phyloP scores from a whole-genome alignment of 1,140 invertebrate genomes.

The Diabrotica undecimpunctata region DNA sequence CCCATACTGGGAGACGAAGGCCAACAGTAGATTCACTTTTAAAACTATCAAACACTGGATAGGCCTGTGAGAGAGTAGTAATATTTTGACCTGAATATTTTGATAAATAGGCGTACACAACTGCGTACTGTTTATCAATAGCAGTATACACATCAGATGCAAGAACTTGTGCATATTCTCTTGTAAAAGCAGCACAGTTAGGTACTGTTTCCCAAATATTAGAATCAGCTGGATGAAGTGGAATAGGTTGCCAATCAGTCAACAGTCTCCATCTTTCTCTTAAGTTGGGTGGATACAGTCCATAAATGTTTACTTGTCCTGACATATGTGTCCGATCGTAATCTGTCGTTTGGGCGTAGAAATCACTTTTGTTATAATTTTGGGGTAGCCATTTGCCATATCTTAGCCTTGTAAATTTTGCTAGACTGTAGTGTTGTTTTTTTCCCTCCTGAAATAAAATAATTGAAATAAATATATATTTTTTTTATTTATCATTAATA shows the following conservation, averaged over 20 bases:
- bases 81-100: too few relatives aligned
- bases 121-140: too few relatives aligned
- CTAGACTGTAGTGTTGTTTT: slow-evolving; percentile 57
- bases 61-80: too few relatives aligned
- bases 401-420: slow-evolving; percentile 55
- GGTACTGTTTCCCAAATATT: not conserved
- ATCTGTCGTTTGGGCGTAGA: slow-evolving; percentile 33
- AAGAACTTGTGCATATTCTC: not conserved
- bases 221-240: slow-evolving; percentile 25
- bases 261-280: slow-evolving; percentile 50
- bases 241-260: slow-evolving; percentile 56
- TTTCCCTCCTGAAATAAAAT: slow-evolving; percentile 55
- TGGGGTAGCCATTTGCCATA: slow-evolving; percentile 57
- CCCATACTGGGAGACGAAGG: too few relatives aligned
- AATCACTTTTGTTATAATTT: slow-evolving; percentile 52
- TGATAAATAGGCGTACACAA: too few relatives aligned
- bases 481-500: too few relatives aligned
- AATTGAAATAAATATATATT: too few relatives aligned
- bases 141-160: too few relatives aligned
- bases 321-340: slow-evolving; percentile 57
- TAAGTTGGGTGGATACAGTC: slow-evolving; percentile 51
- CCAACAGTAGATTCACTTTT: too few relatives aligned
- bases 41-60: too few relatives aligned
- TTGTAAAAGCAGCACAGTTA: not conserved
- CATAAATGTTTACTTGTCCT: slow-evolving; percentile 51